Evolutionary conservation across 2,113 vertebrate genomes (phyloP), one percentile per base, ranked within the genome.

Genomic region (Sceloporus tristichus): DNA sequence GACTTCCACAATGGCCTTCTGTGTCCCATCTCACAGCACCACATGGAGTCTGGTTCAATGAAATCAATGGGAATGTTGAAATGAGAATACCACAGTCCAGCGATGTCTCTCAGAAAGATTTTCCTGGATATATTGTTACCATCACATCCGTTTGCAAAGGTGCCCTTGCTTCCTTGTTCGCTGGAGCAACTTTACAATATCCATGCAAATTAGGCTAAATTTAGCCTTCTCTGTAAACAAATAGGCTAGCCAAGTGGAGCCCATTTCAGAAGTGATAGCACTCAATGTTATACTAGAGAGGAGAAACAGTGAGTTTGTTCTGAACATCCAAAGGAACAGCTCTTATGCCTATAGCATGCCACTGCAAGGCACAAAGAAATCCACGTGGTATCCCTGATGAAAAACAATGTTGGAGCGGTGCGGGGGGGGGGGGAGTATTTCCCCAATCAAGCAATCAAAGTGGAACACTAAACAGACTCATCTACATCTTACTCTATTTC

Each of bases 181-280:
- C 48, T 89, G 71, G 65, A 85, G 4, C 59, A 56, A n/a, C 75
- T 48, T 79, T 34, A 42, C 53, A 79, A 21, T 78, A 56, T 77
- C 71, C 71, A 59, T 70, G 73, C 79, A 89, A 82, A 82, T 13
- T 25, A 16, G 19, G 71, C 40, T 76, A 86, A 40, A 89, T 75
- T 82, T 81, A 77, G 71, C 70, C 81, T 18, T 21, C n/a, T 40
- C 78, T 85, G 29, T 75, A 89, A 76, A 81, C 84, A 89, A 76
- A 82, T 13, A 82, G 42, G 11, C 29, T 34, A 70, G 34, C 10
- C 25, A 38, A 85, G 48, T 29, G 10, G 23, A 21, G 62, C 25
- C 40, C 14, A 9, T 16, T 54, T 23, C 88, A 66, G 79, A 89
- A 34, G 25, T 1, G n/a, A 79, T 40, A 68, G 80, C 13, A 2